Conservation (phyloP, 2,888 invertebrate genomes). For the Chrysopilus asiliformis region DNA sequence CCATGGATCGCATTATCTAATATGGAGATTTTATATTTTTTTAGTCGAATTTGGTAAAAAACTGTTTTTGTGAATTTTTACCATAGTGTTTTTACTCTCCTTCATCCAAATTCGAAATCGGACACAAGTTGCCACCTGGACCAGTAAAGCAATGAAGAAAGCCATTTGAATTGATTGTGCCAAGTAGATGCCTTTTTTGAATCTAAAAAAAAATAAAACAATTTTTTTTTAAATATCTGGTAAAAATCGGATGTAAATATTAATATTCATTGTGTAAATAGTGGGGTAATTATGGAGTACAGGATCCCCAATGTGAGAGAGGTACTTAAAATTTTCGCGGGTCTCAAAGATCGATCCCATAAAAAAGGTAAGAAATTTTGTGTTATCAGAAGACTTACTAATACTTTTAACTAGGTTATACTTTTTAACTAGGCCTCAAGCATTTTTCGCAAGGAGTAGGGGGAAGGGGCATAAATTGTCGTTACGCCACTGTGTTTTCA, state of each 20-base stretch:
- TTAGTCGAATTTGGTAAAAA: background rate
- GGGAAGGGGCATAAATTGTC: no score
- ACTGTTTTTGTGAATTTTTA: slow-evolving; percentile 21
- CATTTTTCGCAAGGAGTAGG: no score
- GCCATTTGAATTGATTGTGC: slow-evolving; percentile 51
- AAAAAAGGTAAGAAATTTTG: no score
- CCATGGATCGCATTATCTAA: slow-evolving; percentile 59
- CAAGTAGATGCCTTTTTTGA: slow-evolving; percentile 50
- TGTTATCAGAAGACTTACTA: no score
- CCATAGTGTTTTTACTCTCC: slow-evolving; percentile 54
- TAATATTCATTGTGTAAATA: background rate
- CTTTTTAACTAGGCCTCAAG: no score
- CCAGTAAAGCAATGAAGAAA: slow-evolving; percentile 51
- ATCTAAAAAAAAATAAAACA: slow-evolving; percentile 33
- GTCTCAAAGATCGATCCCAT: no score
- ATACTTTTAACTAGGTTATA: no score
- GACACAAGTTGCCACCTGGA: slow-evolving; percentile 48
- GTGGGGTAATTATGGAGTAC: background rate
- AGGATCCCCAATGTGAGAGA: no score
- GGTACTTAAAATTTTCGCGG: no score
- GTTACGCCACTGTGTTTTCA: no score
- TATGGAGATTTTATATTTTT: slow-evolving; percentile 8
- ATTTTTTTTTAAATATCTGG: slow-evolving; percentile 3
- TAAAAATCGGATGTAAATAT: no score
- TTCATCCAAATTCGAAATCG: slow-evolving; percentile 51